Base-by-base conservation (phyloP, 2,113 vertebrate genomes). In the Fulmarus glacialis region DNA sequence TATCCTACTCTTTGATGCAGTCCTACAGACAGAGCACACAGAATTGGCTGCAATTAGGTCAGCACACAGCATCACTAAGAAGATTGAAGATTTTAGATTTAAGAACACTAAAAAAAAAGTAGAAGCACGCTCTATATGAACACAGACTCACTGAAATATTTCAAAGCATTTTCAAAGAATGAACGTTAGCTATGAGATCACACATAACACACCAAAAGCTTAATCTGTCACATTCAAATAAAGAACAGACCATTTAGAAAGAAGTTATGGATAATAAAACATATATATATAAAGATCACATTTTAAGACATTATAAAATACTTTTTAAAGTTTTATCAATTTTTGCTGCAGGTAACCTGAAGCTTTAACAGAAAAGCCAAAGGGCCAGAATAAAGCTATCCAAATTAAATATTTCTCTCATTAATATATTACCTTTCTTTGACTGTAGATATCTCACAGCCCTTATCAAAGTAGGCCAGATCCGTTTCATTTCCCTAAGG, bases 401-500 rank as follows among this genome's bases (percentile, higher is more conserved):
- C 68, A 70, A 80, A 68, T 27, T 11, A 64, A 96, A 75, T 9
- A 50, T 78, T 80, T 94, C 63, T 94, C 86, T 87, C 66, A 48
- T 92, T 89, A 90, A 85, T 90, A 95, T 5, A 87, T 94, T 97
- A 96, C 96, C 96, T 96, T 95, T 94, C 92, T 81, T 96, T 26
- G 91, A 92, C 80, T 97, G 91, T 3, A 98, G 88, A 14, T 96
- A 95, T 91, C 94, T 94, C 95, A 87, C 30, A 94, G 74, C 86
- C 87, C 96, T 96, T 96, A 97, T 93, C 96, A 88, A 96, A 96
- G 94, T 92, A 96, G 94, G 96, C 96, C 97, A 98, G 95, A 98
- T 93, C 86, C 88, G 87, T 91, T 94, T 96, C 96, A 93, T 97
- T 96, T 90, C 95, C 97, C 94, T 94, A 82, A 96, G 93, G 96